Conservation (phyloP, 2,888 invertebrate genomes). For the Smittia aterrima region DNA sequence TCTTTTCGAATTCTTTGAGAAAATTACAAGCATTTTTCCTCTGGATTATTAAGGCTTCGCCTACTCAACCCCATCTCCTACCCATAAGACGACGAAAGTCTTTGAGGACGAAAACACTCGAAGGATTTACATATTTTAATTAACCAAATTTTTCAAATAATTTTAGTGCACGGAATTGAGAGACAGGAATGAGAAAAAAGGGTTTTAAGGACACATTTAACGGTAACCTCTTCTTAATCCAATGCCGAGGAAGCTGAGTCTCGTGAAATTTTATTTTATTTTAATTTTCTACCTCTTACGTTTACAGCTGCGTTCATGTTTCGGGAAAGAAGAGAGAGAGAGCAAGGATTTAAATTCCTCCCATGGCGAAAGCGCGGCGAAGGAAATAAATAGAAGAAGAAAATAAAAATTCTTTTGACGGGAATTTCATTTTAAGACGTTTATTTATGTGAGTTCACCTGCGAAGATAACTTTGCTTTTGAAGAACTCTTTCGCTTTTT, state of each 20-base stretch:
- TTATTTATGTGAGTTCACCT: constrained; percentile 35
- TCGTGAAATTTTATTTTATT: constrained; percentile 11
- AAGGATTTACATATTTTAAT: constrained; percentile 40
- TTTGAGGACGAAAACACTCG: not conserved
- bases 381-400: not conserved
- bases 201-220: not conserved
- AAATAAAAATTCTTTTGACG: constrained; percentile 23
- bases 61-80: not conserved
- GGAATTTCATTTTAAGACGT: constrained; percentile 27
- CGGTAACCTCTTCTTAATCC: not conserved
- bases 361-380: not conserved
- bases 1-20: not conserved
- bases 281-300: constrained; percentile 23
- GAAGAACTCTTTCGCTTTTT: not conserved
- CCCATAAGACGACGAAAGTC: not conserved
- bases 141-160: constrained; percentile 37
- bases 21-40: constrained; percentile 20
- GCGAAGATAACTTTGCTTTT: constrained; percentile 10
- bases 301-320: constrained; percentile 31
- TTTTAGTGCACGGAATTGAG: constrained; percentile 22
- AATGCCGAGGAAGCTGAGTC: not conserved
- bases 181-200: not conserved
- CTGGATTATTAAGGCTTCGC: not conserved
- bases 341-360: constrained; percentile 5
- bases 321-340: not conserved